These are phyloP conservation scores for Porites lutea DNA, from an alignment of 64 coral and sea anemone genomes.

Conservation along the genomic window DNA sequence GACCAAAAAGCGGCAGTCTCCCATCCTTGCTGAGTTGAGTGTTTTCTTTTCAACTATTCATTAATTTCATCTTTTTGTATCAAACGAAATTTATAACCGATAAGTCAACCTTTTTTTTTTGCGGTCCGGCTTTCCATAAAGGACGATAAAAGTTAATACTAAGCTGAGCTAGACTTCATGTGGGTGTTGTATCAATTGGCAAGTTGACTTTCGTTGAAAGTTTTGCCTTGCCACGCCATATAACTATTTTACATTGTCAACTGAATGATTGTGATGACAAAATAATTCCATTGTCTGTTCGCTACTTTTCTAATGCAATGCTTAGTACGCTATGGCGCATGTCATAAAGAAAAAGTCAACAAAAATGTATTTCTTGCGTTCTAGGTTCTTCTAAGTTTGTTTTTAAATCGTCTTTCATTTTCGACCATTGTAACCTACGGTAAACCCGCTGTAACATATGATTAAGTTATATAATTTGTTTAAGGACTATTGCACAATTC, in stretches of 20 bases:
- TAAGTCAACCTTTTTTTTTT: neutral
- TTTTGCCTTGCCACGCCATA: neutral
- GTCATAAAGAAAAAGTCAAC: slow-evolving; percentile 11
- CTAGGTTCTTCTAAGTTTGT: neutral
- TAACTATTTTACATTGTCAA: neutral
- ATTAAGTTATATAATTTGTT: neutral
- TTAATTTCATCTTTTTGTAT: too few species aligned
- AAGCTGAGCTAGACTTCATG: neutral
- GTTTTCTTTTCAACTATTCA: too few species aligned
- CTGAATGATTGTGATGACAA: neutral
- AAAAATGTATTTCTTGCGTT: neutral
- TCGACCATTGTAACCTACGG: neutral
- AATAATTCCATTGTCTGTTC: neutral
- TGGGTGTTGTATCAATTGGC: neutral
- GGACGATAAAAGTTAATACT: neutral
- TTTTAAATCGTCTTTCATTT: neutral
- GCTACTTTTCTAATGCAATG: neutral
- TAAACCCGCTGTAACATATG: neutral
- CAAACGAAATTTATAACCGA: neutral
- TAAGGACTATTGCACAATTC: neutral
- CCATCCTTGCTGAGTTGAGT: too few species aligned
- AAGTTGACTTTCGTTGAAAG: neutral
- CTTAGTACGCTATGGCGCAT: neutral
- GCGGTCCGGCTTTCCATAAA: neutral
- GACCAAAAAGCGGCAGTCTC: neutral